A percentile compares a stretch with the other conserved stretches of the same genome.
Conservation (phyloP, 2,888 invertebrate genomes). For the Deroplatys truncata region DNA sequence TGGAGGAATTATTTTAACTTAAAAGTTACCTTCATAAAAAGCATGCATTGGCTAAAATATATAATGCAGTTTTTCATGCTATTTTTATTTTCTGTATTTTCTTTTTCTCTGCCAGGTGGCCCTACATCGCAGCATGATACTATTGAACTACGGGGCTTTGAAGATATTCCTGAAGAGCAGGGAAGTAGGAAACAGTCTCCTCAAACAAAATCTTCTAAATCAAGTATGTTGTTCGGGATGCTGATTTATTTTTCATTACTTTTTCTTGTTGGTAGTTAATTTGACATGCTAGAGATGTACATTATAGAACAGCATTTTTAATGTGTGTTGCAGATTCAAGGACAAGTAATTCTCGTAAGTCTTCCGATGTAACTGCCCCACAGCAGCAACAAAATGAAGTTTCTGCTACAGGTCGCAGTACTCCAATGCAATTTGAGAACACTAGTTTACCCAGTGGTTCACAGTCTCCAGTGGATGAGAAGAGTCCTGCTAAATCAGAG, state of each 20-base stretch:
- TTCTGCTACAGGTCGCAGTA: conserved; percentile 43
- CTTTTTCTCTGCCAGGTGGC: conserved; percentile 65
- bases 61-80: too few relatives aligned
- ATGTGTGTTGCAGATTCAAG: neutral
- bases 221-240: neutral
- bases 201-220: conserved; percentile 35
- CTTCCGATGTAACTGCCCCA: neutral
- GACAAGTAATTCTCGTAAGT: neutral
- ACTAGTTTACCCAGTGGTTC: neutral
- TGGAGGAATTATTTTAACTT: too few relatives aligned
- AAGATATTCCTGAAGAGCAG: conserved; percentile 57
- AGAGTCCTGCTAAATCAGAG: neutral
- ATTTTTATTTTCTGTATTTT: too few relatives aligned
- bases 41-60: too few relatives aligned
- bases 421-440: conserved; percentile 38
- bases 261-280: neutral
- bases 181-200: conserved; percentile 44
- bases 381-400: neutral
- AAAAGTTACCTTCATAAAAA: too few relatives aligned
- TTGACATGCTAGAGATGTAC: neutral
- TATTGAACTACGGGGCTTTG: conserved; percentile 90
- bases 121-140: conserved; percentile 88
- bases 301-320: neutral
- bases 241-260: neutral
- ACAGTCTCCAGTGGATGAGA: neutral